Evolutionary conservation across 2,888 invertebrate species (phyloP), one percentile per base, ranked within the genome.

Genomic region (Drosophila anomelani): DNA sequence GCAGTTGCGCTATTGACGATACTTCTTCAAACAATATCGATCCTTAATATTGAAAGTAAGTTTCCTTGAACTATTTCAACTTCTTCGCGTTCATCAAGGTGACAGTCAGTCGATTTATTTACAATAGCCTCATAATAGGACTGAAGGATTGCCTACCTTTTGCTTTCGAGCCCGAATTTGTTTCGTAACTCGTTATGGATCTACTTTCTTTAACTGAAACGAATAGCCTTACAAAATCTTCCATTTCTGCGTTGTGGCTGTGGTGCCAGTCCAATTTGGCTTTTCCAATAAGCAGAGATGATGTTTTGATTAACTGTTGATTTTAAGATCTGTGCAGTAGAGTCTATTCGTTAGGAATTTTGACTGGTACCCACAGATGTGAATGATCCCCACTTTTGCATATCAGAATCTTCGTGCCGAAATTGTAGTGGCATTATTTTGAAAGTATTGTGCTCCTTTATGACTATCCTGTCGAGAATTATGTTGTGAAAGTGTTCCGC

Each of bases 211-310:
- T 29, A 29, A 29, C 29, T 8, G 29, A 23, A 7, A n/a, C n/a
- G n/a, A n/a, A n/a, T n/a, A n/a, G 32, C 32, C 9, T 32, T 32
- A 32, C 32, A 32, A 32, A 32, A 32, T 32, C 32, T 32, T 32
- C 32, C 32, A 32, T 8, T 32, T 32, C 9, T 32, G 6, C 9
- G 32, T 32, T 32, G 32, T 32, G 32, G 32, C 32, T 32, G n/a
- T n/a, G n/a, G n/a, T n/a, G n/a, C n/a, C n/a, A 32, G 29, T 32
- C 32, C 32, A 32, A 32, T 32, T 32, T 47, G n/a, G 29, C 47
- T 47, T 47, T 47, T n/a, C 47, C 47, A 29, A 47, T 10, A 29
- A 47, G 15, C 8, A 47, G 10, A 9, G 47, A 47, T 47, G 26
- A 47, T 47, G 5, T 29, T 47, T 47, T 26, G 12, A n/a, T 29